Conservation (phyloP, 2,888 invertebrate species). For the Macaria notata region DNA sequence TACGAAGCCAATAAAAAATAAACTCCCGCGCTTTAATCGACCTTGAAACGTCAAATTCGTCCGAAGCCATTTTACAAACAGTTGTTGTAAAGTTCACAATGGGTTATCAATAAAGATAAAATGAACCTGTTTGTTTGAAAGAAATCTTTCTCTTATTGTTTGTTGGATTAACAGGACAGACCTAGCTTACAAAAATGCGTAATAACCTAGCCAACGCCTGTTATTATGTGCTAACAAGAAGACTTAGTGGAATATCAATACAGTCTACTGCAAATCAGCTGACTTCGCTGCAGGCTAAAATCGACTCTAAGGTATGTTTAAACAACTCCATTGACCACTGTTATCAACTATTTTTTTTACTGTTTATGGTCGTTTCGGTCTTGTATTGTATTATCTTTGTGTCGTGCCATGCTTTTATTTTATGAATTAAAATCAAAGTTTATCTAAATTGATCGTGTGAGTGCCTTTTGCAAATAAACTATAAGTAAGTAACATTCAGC, state of each 20-base stretch:
- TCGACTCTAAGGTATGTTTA: constrained; percentile 58
- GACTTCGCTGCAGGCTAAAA: constrained; percentile 50
- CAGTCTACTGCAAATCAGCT: constrained; percentile 35
- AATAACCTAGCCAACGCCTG: constrained; percentile 49
- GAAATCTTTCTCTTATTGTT: constrained; percentile 43
- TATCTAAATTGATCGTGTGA: no score
- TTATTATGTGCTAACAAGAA: constrained; percentile 46
- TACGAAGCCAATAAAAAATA: no score
- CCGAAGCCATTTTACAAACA: no score
- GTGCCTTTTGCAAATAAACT: no score
- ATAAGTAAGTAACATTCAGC: no score
- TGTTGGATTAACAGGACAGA: constrained; percentile 34
- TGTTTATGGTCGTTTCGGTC: background rate
- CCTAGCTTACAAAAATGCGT: constrained; percentile 53
- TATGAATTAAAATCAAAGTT: no score
- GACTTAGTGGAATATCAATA: constrained; percentile 40
- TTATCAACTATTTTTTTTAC: background rate
- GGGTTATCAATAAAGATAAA: constrained; percentile 72
- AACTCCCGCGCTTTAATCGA: no score
- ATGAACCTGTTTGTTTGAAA: constrained; percentile 44
- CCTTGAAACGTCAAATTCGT: no score
- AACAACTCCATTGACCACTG: background rate
- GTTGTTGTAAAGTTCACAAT: constrained; percentile 64
- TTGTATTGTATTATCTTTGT: no score
- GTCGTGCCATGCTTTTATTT: no score